Percentiles rank a stretch among this genome's conserved stretches.
These are phyloP conservation scores for Parochlus steinenii DNA, from an alignment of 2,888 invertebrate genomes.

Conservation along the genomic window DNA sequence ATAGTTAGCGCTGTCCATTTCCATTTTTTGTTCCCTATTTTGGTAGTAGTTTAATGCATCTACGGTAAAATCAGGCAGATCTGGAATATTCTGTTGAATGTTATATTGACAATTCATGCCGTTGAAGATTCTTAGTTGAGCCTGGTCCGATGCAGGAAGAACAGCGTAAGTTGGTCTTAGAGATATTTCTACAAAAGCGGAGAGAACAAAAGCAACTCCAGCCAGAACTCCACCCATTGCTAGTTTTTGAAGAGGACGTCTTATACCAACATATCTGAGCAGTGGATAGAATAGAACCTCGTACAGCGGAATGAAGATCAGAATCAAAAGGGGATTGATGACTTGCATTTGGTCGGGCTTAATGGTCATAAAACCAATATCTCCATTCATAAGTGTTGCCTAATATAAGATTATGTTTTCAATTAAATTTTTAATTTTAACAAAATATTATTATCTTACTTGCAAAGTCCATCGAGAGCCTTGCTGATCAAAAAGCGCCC, in stretches of 20 bases:
- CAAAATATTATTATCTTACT: conserved; percentile 79
- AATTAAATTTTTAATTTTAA: conserved; percentile 48
- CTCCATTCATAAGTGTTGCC: conserved; percentile 29
- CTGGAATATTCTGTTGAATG: no score
- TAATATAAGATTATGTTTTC: conserved; percentile 91
- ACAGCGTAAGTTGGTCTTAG: conserved; percentile 57
- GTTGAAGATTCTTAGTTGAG: conserved; percentile 57
- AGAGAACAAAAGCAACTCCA: conserved; percentile 68
- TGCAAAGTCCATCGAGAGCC: conserved; percentile 89
- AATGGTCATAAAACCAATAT: not conserved
- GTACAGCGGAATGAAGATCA: conserved; percentile 72
- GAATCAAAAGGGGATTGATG: conserved; percentile 70
- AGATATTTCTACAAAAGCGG: conserved; percentile 65
- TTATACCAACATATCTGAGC: conserved; percentile 46
- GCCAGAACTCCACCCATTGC: conserved; percentile 76
- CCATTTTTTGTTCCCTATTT: no score
- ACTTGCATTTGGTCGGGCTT: conserved; percentile 52
- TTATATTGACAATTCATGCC: conserved; percentile 41
- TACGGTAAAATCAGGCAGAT: no score
- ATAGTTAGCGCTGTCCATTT: no score
- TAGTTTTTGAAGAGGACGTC: conserved; percentile 72
- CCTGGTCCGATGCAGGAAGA: conserved; percentile 38
- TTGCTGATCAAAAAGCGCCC: conserved; percentile 89
- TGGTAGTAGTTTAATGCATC: no score
- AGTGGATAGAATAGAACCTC: conserved; percentile 67